Percentiles rank a stretch among this genome's conserved stretches.
These are phyloP conservation scores for Mnemiopsis leidyi DNA, from an alignment of 37 sponge, comb jelly and placozoan species.

Conservation along the genomic window DNA sequence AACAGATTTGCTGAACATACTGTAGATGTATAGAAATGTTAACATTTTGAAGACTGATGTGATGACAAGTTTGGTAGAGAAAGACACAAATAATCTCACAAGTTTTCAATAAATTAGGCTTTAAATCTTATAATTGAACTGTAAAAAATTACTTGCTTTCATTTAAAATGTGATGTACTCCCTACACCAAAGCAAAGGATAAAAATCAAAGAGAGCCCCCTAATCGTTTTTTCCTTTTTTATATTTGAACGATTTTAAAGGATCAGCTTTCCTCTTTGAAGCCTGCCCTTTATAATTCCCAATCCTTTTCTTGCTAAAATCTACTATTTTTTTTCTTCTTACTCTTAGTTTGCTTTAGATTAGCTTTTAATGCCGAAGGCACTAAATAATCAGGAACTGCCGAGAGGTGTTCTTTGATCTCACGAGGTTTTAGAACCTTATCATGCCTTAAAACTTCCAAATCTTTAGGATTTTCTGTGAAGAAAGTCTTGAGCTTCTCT, in stretches of 20 bases:
- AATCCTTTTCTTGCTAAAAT: slow-evolving; percentile 8
- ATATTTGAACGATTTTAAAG: slow-evolving; percentile 55
- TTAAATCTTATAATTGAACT: too few species aligned
- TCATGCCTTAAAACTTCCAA: slow-evolving; percentile 95
- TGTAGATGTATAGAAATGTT: too few species aligned
- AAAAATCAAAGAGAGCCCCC: not conserved
- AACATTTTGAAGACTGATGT: too few species aligned
- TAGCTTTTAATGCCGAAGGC: slow-evolving; percentile 27
- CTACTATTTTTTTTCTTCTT: slow-evolving; percentile 9
- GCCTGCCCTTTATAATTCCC: slow-evolving; percentile 61
- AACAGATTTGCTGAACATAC: too few species aligned
- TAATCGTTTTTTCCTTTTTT: not conserved
- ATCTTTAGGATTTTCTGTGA: slow-evolving; percentile 95
- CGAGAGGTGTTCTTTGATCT: slow-evolving; percentile 83
- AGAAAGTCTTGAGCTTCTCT: slow-evolving; percentile 81
- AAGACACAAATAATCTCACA: too few species aligned
- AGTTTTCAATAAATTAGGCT: too few species aligned
- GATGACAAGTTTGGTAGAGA: too few species aligned
- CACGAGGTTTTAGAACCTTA: slow-evolving; percentile 74
- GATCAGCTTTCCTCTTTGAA: slow-evolving; percentile 51
- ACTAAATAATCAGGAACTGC: slow-evolving; percentile 88
- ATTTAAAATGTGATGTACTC: too few species aligned
- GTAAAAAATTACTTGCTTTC: too few species aligned
- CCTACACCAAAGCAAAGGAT: not conserved
- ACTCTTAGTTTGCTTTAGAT: not conserved